Percentiles rank a stretch among this genome's conserved stretches.
phyloP scores from a whole-genome alignment of 2,888 invertebrate species.

The Caenorhabditis angaria region DNA sequence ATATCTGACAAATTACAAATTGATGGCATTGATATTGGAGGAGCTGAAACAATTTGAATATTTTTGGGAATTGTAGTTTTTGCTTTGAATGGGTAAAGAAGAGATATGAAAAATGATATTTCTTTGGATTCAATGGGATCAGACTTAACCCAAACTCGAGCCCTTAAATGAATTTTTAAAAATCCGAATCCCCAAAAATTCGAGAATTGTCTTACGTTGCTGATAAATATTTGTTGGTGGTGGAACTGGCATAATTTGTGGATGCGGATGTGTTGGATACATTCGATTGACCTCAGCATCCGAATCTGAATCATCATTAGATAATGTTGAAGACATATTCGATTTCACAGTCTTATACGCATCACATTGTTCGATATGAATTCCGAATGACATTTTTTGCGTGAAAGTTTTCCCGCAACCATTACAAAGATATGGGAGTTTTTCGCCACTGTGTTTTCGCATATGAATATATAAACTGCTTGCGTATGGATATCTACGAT shows the following conservation, averaged over 20 bases:
- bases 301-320: constrained; percentile 40
- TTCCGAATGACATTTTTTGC: constrained; percentile 68
- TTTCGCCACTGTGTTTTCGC: constrained; percentile 70
- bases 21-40: constrained; percentile 14
- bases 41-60: constrained; percentile 6
- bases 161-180: too few species aligned
- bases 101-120: too few species aligned
- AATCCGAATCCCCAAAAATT: too few species aligned
- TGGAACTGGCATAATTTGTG: not conserved
- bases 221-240: constrained; percentile 37
- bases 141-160: too few species aligned
- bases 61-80: too few species aligned
- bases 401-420: constrained; percentile 68
- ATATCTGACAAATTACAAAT: constrained; percentile 13
- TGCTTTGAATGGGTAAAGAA: too few species aligned
- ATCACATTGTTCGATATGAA: constrained; percentile 69
- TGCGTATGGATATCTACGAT: constrained; percentile 70
- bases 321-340: constrained; percentile 8
- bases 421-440: constrained; percentile 54
- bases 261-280: constrained; percentile 4
- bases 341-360: constrained; percentile 19
- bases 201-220: constrained; percentile 17
- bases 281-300: constrained; percentile 21
- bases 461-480: constrained; percentile 70
- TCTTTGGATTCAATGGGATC: too few species aligned